Evolutionary conservation across 1,140 invertebrate species (phyloP).

Genomic region (Orchestia grillus): DNA sequence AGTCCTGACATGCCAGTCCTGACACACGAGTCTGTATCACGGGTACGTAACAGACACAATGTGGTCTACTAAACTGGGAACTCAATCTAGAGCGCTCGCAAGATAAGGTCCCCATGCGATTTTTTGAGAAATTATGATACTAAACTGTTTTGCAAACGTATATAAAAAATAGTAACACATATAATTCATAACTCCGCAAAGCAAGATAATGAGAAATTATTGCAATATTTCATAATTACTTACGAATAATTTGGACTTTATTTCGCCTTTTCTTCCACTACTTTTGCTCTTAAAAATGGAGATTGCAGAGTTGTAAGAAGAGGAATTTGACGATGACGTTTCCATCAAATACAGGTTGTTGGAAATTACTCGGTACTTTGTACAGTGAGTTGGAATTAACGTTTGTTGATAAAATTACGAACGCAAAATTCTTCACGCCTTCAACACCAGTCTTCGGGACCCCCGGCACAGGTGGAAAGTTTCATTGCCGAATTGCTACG

Average conservation of each 20-base stretch:
- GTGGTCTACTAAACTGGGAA: background rate
- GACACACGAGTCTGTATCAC: too few species aligned
- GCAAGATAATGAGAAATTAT: background rate
- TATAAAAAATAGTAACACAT: background rate
- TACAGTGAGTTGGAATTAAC: background rate
- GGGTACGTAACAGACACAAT: too few species aligned
- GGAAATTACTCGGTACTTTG: background rate
- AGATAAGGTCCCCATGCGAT: background rate
- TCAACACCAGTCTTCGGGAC: constrained; percentile 22
- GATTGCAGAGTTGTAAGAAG: too few species aligned
- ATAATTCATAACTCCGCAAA: background rate
- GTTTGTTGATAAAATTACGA: background rate
- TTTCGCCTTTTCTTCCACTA: too few species aligned
- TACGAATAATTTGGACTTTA: background rate
- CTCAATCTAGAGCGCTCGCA: background rate
- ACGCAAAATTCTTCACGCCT: background rate
- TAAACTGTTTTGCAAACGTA: background rate
- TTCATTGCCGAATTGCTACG: background rate
- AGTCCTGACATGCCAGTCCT: too few species aligned
- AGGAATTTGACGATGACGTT: too few species aligned
- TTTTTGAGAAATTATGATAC: background rate
- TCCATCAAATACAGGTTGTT: background rate
- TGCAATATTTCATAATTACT: background rate
- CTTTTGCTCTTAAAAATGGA: too few species aligned
- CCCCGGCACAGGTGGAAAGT: background rate